Base-by-base conservation (phyloP, 2,888 invertebrate genomes). In the Ganaspis brasiliensis region DNA sequence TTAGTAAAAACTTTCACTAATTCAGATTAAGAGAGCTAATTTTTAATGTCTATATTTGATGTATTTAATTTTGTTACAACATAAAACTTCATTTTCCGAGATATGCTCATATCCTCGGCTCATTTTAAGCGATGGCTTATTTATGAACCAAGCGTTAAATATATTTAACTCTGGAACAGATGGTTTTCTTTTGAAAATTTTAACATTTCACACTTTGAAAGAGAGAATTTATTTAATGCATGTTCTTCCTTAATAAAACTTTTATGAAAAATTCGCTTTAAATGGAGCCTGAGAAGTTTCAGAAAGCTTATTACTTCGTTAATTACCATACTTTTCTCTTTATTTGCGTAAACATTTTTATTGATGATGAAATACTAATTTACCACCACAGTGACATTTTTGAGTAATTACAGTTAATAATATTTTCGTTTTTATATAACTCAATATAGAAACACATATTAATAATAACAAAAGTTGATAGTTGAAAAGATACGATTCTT, bases 141-240 rank as follows among this genome's bases (percentile, higher is more conserved):
- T 16, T 49, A 6, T 16, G n/a, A 9, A 1, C 9, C 19, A 6
- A 52, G 40, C 8, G 19, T 52, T 52, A 52, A 52, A 52, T 52
- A 52, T 52, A 52, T 52, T 52, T 52, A 19, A 52, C 16, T 16
- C 16, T 52, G 6, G 16, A 52, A 52, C 49, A 49, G 49, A 49
- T 49, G 52, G 16, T 16, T 52, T 52, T 16, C 16, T 52, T 40
- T 52, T 52, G 19, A 52, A 52, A 52, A 16, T 52, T 52, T 52
- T 2, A 52, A 52, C 19, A 19, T 19, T 52, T 52, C 52, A 19
- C 52, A 52, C 52, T 52, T 52, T 52, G 52, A 52, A 52, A 52
- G 52, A 19, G 16, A 8, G 52, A 52, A 52, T 52, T 52, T 52
- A 19, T 52, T 52, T 52, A 52, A 52, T 52, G n/a, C 52, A 52